Evolutionary conservation across 1,140 invertebrate genomes (phyloP).

Genomic region (Calosoma granatense): DNA sequence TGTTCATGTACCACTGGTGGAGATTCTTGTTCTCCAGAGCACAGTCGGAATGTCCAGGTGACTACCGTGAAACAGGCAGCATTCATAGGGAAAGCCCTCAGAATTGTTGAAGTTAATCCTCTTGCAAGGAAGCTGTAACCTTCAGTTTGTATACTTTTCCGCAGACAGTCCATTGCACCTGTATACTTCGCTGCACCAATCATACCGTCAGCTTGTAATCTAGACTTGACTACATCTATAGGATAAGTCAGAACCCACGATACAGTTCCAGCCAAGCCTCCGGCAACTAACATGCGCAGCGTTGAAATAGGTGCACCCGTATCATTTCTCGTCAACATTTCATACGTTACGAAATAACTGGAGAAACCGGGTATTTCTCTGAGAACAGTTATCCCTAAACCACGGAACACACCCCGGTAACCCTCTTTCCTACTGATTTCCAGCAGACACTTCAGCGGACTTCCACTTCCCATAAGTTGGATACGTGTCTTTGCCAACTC

Average conservation of each 20-base stretch:
- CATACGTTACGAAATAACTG: constrained; percentile 54
- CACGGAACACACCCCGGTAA: constrained; percentile 58
- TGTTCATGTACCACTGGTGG: background rate
- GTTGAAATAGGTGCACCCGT: constrained; percentile 39
- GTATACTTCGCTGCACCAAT: constrained; percentile 43
- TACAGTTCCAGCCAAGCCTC: constrained; percentile 64
- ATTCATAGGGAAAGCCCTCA: constrained; percentile 87
- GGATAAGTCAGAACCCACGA: constrained; percentile 85
- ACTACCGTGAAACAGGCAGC: constrained; percentile 83
- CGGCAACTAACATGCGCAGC: constrained; percentile 56
- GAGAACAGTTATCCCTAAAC: constrained; percentile 62
- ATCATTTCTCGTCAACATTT: constrained; percentile 46
- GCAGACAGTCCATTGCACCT: constrained; percentile 60
- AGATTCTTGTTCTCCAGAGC: background rate
- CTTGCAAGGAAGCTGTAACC: constrained; percentile 56
- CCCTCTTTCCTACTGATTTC: constrained; percentile 55
- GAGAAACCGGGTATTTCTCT: constrained; percentile 33
- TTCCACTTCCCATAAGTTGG: constrained; percentile 32
- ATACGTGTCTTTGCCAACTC: constrained; percentile 74
- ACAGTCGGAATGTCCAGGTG: constrained; percentile 53
- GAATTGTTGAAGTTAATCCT: constrained; percentile 63
- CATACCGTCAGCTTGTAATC: constrained; percentile 67
- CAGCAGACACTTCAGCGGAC: constrained; percentile 53
- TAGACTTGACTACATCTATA: constrained; percentile 80
- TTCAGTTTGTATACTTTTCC: constrained; percentile 54